Percentiles rank a stretch among this genome's conserved stretches.
Evolutionary conservation across 2,797 vertebrate genomes (phyloP).

Genomic region (Pangasius larnaudii): DNA sequence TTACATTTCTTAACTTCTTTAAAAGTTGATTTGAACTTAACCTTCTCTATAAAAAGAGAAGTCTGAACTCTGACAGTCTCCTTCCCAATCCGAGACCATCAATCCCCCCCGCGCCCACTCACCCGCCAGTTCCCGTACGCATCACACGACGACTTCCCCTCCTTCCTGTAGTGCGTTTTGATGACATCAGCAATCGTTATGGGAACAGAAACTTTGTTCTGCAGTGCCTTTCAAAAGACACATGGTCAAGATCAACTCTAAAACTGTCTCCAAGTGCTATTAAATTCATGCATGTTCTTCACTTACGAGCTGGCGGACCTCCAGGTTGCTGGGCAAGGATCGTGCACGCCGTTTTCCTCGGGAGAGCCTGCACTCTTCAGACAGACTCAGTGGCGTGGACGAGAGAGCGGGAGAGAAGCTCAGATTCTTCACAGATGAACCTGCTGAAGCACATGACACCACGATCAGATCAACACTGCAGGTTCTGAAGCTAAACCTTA

Average conservation of each 20-base stretch:
- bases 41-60: not conserved
- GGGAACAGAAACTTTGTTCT: slow-evolving; percentile 37
- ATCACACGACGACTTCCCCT: slow-evolving; percentile 27
- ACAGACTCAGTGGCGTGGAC: slow-evolving; percentile 37
- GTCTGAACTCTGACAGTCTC: not conserved
- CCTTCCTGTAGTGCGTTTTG: slow-evolving; percentile 45
- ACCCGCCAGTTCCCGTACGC: slow-evolving; percentile 57
- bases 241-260: not conserved
- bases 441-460: not conserved
- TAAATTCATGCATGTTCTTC: not conserved
- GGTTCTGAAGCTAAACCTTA: not conserved
- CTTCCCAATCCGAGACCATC: not conserved
- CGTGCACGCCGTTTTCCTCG: slow-evolving; percentile 48
- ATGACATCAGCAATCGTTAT: slow-evolving; percentile 59
- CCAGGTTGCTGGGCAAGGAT: slow-evolving; percentile 53
- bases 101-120: not conserved
- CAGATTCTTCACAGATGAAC: slow-evolving; percentile 14
- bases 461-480: not conserved
- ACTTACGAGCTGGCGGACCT: slow-evolving; percentile 42
- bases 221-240: slow-evolving; percentile 27
- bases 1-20: too few relatives aligned
- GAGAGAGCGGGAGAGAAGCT: slow-evolving; percentile 35
- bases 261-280: not conserved
- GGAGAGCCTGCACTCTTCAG: slow-evolving; percentile 16
- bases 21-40: not conserved